Conservation (phyloP, 2,113 vertebrate species). For the Aplodontia rufa region DNA sequence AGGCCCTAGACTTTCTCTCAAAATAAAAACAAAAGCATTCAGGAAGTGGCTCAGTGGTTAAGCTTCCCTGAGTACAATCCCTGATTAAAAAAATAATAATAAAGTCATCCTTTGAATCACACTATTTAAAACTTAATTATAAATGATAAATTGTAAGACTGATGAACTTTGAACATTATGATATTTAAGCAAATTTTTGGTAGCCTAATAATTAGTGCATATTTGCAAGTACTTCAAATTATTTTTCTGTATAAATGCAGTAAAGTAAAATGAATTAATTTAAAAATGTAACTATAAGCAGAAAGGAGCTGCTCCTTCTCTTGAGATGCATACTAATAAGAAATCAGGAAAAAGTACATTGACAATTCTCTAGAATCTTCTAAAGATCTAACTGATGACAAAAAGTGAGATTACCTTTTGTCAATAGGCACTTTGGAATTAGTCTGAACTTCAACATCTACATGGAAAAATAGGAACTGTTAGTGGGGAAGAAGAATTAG, state of each 20-base stretch:
- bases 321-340: neutral
- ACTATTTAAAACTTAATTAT: neutral
- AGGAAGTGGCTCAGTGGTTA: too few species aligned
- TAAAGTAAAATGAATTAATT: constrained; percentile 31
- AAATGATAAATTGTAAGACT: neutral
- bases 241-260: neutral
- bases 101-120: neutral
- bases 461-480: neutral
- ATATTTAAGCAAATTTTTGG: neutral
- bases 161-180: neutral
- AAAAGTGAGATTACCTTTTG: neutral
- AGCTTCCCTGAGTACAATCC: too few species aligned
- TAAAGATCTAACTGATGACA: neutral
- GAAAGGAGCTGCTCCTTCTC: neutral
- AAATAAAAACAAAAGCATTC: too few species aligned
- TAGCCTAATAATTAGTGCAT: neutral
- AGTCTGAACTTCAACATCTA: neutral
- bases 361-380: neutral
- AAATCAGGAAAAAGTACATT: neutral
- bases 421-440: neutral
- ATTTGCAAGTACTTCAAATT: neutral
- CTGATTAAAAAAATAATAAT: too few species aligned
- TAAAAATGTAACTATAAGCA: neutral
- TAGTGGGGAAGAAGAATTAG: neutral
- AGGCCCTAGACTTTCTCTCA: too few species aligned